Evolutionary conservation across 2,888 invertebrate genomes (phyloP).

Genomic region (Hedychridium roseum): DNA sequence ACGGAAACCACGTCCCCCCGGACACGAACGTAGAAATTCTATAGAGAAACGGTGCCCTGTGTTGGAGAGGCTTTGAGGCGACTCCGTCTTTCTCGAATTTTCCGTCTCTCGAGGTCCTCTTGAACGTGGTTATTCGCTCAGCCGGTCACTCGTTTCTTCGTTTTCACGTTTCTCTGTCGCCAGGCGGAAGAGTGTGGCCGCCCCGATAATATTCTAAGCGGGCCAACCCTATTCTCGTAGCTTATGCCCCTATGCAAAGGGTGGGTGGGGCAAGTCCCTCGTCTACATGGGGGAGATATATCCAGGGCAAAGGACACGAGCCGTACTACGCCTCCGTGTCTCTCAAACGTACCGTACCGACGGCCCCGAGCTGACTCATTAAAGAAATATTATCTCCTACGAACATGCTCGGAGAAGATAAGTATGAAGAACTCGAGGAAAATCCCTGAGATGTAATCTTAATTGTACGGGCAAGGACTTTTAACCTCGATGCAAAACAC

Average conservation of each 20-base stretch:
- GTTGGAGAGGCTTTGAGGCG: no score
- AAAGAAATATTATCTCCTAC: neutral
- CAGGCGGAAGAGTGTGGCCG: no score
- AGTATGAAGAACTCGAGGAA: no score
- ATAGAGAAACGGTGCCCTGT: no score
- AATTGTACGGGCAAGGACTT: neutral
- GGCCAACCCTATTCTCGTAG: slow-evolving; percentile 33
- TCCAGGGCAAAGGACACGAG: slow-evolving; percentile 14
- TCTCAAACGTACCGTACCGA: slow-evolving; percentile 9
- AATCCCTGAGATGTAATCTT: neutral
- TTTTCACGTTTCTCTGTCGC: no score
- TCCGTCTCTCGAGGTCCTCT: slow-evolving; percentile 9
- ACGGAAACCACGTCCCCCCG: no score
- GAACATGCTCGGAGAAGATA: no score
- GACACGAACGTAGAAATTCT: no score
- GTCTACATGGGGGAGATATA: slow-evolving; percentile 23
- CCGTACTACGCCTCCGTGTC: no score
- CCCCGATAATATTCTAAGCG: slow-evolving; percentile 52
- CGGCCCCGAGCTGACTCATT: slow-evolving; percentile 4
- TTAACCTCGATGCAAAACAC: neutral
- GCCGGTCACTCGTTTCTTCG: slow-evolving; percentile 11
- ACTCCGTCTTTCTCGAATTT: slow-evolving; percentile 18
- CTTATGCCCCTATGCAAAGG: slow-evolving; percentile 32
- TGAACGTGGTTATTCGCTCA: no score
- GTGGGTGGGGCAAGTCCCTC: slow-evolving; percentile 15